These are phyloP conservation scores for Nineta flava DNA, from an alignment of 2,888 invertebrate species.

Conservation along the genomic window DNA sequence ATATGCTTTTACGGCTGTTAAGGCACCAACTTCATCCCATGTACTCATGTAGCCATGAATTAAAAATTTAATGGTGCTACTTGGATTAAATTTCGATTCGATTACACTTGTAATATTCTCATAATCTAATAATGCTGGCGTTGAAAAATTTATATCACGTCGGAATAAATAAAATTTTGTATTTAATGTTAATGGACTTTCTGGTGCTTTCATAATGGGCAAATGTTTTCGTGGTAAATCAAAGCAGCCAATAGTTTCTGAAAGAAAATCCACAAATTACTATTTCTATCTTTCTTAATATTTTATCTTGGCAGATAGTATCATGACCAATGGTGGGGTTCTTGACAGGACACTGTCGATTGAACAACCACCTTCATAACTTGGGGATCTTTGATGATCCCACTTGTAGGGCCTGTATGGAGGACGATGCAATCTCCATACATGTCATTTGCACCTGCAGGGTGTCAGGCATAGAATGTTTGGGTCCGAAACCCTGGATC, in stretches of 20 bases:
- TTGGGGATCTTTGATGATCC: no score
- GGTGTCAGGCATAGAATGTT: no score
- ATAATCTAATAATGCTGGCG: conserved; percentile 29
- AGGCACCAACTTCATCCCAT: conserved; percentile 31
- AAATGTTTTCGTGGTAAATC: conserved; percentile 30
- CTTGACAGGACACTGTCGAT: no score
- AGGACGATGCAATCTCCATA: no score
- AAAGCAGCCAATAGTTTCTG: conserved; percentile 40
- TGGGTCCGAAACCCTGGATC: no score
- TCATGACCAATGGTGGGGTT: no score
- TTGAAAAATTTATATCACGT: conserved; percentile 22
- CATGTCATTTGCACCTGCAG: no score
- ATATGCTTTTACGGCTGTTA: conserved; percentile 28
- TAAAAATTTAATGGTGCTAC: conserved; percentile 31
- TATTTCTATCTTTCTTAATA: neutral
- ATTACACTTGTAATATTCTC: conserved; percentile 29
- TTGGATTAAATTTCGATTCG: conserved; percentile 29
- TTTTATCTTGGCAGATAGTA: no score
- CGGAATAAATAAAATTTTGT: conserved; percentile 37
- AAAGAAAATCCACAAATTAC: conserved; percentile 10
- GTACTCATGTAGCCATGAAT: conserved; percentile 42
- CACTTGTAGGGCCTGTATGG: no score
- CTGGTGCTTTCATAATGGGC: conserved; percentile 35
- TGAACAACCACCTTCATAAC: no score
- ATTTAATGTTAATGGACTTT: conserved; percentile 33